Percentiles rank a stretch among this genome's conserved stretches.
phyloP scores from a whole-genome alignment of 2,888 invertebrate genomes.

The Polydesmus complanatus region DNA sequence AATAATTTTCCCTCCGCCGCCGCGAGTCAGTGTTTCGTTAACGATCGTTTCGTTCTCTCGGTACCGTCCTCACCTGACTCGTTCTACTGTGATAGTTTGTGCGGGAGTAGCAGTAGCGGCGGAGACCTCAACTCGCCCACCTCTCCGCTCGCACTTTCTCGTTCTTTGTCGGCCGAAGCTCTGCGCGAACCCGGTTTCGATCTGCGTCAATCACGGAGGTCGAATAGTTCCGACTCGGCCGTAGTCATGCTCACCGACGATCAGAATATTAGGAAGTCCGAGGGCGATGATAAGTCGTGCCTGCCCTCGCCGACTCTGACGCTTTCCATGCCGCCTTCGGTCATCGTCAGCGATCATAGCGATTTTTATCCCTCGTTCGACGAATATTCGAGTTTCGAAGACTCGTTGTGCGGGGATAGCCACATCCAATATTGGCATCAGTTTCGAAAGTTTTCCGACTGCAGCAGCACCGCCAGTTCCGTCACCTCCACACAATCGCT shows the following conservation, averaged over 20 bases:
- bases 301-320: not conserved
- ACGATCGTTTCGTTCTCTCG: not conserved
- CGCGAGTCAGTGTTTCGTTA: no score
- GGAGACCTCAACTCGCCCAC: not conserved
- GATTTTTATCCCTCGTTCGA: slow-evolving; percentile 5
- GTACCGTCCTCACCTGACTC: slow-evolving; percentile 12
- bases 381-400: not conserved
- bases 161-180: slow-evolving; percentile 2
- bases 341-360: slow-evolving; percentile 67
- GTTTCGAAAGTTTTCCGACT: slow-evolving; percentile 53
- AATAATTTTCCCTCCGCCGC: no score
- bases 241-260: not conserved
- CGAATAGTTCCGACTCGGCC: slow-evolving; percentile 17
- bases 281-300: slow-evolving; percentile 6
- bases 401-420: slow-evolving; percentile 3
- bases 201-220: not conserved
- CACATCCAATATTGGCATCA: slow-evolving; percentile 38
- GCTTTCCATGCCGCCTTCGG: slow-evolving; percentile 48
- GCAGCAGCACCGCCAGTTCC: slow-evolving; percentile 36
- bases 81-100: slow-evolving; percentile 15
- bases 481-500: slow-evolving; percentile 14
- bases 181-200: not conserved
- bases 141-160: not conserved
- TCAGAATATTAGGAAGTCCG: not conserved
- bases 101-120: not conserved